Evolutionary conservation across 2,113 vertebrate species (phyloP), one percentile per base, ranked within the genome.

Genomic region (Colistium nudipinnis): DNA sequence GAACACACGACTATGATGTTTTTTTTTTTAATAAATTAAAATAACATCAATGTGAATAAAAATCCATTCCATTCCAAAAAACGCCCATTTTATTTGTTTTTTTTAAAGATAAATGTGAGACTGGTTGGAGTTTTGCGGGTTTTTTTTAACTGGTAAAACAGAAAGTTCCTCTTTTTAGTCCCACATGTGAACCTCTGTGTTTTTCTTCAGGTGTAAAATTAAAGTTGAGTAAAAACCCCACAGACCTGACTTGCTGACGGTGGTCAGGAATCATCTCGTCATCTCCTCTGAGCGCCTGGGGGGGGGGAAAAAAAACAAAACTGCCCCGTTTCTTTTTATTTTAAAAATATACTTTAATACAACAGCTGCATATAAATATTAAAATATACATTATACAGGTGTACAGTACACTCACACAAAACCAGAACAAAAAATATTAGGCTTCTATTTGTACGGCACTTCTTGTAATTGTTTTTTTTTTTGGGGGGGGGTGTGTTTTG

Each of bases 331-430:
- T 0, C 0, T 4, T 70, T 79, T 84, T 90, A 89, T 91, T 86
- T 92, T 90, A 91, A 93, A 92, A 91, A 92, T 91, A 92, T 89
- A 91, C 79, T 91, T 93, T 91, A 92, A 90, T 91, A 91, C 89
- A 91, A 92, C 89, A 88, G 90, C 89, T 91, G 91, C 90, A 87
- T 92, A 92, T 92, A 92, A 92, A 92, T 92, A 92, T 90, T 92
- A 91, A 92, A 92, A 92, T 92, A 91, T 89, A 91, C 90, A 92
- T 90, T 89, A 89, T 91, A 92, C 87, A 89, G 86, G 87, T 88
- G 81, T 88, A 92, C 88, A 91, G 80, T 82, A 91, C 87, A 82
- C 89, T 87, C 88, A 90, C 89, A 89, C 80, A 85, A 78, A 89
- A 90, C 77, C 75, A 80, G 84, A 84, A 72, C 62, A 77, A 84